Evolutionary conservation across 2,113 vertebrate genomes (phyloP), one percentile per base, ranked within the genome.

Genomic region (Boleophthalmus pectinirostris): DNA sequence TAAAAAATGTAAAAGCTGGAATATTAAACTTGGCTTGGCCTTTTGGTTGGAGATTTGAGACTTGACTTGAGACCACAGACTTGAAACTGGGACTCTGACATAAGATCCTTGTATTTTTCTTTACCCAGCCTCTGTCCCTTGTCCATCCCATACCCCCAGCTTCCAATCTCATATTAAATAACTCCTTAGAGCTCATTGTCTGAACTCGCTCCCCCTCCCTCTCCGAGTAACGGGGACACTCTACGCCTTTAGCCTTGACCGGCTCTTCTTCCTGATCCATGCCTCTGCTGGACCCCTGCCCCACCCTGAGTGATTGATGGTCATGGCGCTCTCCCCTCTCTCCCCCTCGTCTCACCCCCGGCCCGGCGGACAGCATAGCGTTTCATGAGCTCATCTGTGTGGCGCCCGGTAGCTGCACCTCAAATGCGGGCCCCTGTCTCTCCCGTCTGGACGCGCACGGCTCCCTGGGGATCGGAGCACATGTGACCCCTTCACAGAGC

Each of bases 231-330:
- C 83, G 70, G 69, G 77, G 85, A 95, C 91, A 94, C 92, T 90
- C 90, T 93, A 95, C 94, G 91, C 92, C 88, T 92, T 89, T 90
- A 91, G 85, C 94, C 94, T 90, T 90, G 92, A 92, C 87, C 74
- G 92, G 91, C 63, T 95, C 92, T 89, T 83, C 89, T 90, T 90
- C 74, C 75, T 85, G 89, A 87, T 90, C 82, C 54, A 2, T 51
- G 84, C 81, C 77, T 82, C 77, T 84, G 73, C 68, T 64, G 64
- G 78, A 75, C 74, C 79, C 69, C 73, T 47, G 85, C 68, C 77
- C 81, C 89, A 93, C 83, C 91, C 88, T 83, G 80, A 68, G 91
- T 95, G 95, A 97, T 96, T 95, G 93, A 96, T 95, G 91, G 91
- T 84, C 67, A 71, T 77, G 70, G 89, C 92, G 93, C 88, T 94